Base-by-base conservation (phyloP, 1,140 invertebrate genomes). In the Berghia stephanieae region DNA sequence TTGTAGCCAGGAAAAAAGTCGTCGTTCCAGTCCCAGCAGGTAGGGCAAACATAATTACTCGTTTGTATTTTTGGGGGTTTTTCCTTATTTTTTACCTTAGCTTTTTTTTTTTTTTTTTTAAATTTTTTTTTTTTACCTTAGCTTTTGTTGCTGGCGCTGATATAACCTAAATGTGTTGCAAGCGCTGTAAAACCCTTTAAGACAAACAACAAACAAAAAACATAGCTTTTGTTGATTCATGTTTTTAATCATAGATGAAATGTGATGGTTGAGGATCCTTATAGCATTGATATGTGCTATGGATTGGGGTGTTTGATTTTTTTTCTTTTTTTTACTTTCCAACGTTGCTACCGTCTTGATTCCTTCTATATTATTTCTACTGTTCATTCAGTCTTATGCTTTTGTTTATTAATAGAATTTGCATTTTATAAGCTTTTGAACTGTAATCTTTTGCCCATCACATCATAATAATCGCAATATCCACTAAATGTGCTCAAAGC, bases 21-120 rank as follows among this genome's bases (percentile, higher is more conserved):
- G 95, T 93, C 1, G 94, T 99, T 0, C 96, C 97, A 16, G 96
- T 99, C n/a, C 98, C 98, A 42, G 96, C 98, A 66, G 87, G 87
- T 88, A 74, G 79, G 3, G 4, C 5, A n/a, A 60, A 31, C 55
- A 5, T 60, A 4, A 31, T 60, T 27, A 27, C 34, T 60, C n/a
- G 4, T 4, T 60, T 66, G 34, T 4, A 60, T 52, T 73, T 21
- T 46, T 66, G 46, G 66, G 44, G 2, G 31, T 78, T 40, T 68
- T 67, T 43, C 77, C 42, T 24, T 60, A 68, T 46, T 6, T 16
- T 3, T 52, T 67, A 36, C 49, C 24, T 21, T 5, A 6, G 55
- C 4, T 60, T 6, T 4, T 60, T 60, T 27, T 60, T 60, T 60
- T 60, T 60, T 18, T 70, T 40, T 44, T 5, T 60, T 18, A 63